Evolutionary conservation across 2,888 invertebrate genomes (phyloP), one percentile per base, ranked within the genome.

Genomic region (Trichogramma dendrolimi): DNA sequence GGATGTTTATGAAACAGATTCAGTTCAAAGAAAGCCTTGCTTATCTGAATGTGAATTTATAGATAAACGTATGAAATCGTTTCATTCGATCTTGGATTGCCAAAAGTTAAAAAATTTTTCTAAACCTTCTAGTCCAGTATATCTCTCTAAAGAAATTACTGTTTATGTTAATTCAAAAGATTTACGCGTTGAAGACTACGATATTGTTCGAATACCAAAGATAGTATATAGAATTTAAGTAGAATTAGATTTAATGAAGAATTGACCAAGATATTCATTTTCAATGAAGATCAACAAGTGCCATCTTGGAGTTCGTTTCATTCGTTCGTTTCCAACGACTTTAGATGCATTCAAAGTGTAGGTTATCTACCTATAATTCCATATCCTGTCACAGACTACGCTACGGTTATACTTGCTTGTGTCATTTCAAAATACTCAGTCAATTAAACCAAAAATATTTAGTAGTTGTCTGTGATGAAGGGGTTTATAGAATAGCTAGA

Each of bases 311-410:
- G 57, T 57, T 42, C 27, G 14, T 57, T 57, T 50, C 48, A 57
- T 57, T 57, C 57, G 38, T 7, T 38, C 4, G 14, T 55, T 38
- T 38, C 39, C 6, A n/a, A 10, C 8, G 55, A 55, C 5, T 40
- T 10, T 41, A 44, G 49, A 14, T 5, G 11, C 7, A 48, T 6
- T 49, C 57, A 57, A 57, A 10, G 39, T 43, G 27, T 63, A 6
- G 63, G 58, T 38, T 63, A 48, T 57, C 41, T 60, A n/a, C 60
- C 60, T 5, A 53, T 63, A 47, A 48, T 60, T n/a, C 63, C 60
- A 14, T 39, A 38, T 46, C 60, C 50, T 2, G 56, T 63, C n/a
- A 63, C 53, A 8, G 60, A 63, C 11, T 53, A 48, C 44, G 44
- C 52, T 5, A 63, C 63, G 4, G 63, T 63, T 63, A 63, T 42